Evolutionary conservation across 2,113 vertebrate genomes (phyloP).

Genomic region (Actinemys pallida): DNA sequence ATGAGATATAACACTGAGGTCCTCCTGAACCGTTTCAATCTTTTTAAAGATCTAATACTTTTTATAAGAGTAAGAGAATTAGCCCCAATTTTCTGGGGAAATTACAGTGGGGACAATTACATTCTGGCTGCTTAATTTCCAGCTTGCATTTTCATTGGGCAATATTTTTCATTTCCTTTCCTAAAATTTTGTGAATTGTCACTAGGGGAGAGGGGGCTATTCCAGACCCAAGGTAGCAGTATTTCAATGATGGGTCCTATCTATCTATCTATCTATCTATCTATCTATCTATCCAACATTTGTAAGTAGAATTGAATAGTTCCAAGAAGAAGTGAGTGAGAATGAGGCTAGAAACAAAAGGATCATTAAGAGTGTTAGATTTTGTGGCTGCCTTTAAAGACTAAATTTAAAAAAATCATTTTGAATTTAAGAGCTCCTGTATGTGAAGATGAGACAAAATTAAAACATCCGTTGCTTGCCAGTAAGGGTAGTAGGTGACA

Average conservation of each 20-base stretch:
- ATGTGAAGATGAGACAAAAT: constrained; percentile 32
- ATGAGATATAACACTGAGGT: neutral
- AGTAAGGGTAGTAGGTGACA: neutral
- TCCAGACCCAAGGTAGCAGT: neutral
- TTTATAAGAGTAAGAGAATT: neutral
- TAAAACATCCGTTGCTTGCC: constrained; percentile 23
- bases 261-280: neutral
- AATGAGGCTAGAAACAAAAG: constrained; percentile 56
- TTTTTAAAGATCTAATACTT: neutral
- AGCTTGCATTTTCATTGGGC: neutral
- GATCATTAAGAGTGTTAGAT: constrained; percentile 52
- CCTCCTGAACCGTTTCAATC: neutral
- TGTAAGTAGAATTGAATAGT: neutral
- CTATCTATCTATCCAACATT: neutral
- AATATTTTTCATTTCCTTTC: neutral
- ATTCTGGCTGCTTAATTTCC: neutral
- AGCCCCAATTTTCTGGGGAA: neutral
- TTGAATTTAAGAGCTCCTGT: constrained; percentile 11
- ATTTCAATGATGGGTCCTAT: neutral
- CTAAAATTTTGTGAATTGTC: neutral
- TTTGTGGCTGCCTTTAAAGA: constrained; percentile 59
- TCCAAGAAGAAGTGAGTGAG: neutral
- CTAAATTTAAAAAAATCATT: constrained; percentile 61
- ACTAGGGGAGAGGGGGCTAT: neutral
- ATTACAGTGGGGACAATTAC: neutral